Base-by-base conservation (phyloP, 2,888 invertebrate genomes). In the Stenchaetothrips biformis region DNA sequence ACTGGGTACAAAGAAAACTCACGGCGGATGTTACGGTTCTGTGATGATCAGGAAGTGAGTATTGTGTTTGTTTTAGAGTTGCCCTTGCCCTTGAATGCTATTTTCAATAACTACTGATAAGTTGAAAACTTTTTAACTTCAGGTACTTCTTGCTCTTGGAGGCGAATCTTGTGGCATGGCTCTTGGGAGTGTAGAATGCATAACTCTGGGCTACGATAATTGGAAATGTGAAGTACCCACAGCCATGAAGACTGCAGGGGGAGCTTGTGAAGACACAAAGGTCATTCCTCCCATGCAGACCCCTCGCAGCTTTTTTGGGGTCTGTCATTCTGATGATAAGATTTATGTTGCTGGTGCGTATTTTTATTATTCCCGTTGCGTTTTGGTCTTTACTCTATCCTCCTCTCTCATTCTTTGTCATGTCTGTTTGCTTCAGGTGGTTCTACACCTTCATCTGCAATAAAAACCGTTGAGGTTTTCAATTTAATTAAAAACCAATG, bases 101-200 rank as follows among this genome's bases (percentile, higher is more conserved):
- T 53, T 53, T 53, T 53, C 3, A 13, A 16, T 53, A 53, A 53
- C 18, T 9, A 53, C 4, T 7, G 13, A 53, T 18, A 13, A 53
- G 13, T 13, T 53, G 0, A 53, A 53, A 7, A 18, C 53, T 18
- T 18, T 18, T 13, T 13, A 53, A 13, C 13, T 11, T 53, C 37
- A 74, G 67, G 67, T 74, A 7, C 21, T 74, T 21, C 25, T 74
- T 74, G 67, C 67, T 74, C 67, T 74, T 3, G 67, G 67, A 21
- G 67, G 67, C 7, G 67, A 74, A 21, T 74, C 67, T 8, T 25
- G 25, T 74, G 67, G 67, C 7, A 74, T 74, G 67, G 67, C 67
- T 21, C 25, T 74, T 25, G 67, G 67, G 7, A 74, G 67, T 74
- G 67, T 74, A 25, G 67, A 74, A 74, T 74, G 67, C 67, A 21